phyloP scores from a whole-genome alignment of 2,797 vertebrate species.

The Astyanax mexicanus region DNA sequence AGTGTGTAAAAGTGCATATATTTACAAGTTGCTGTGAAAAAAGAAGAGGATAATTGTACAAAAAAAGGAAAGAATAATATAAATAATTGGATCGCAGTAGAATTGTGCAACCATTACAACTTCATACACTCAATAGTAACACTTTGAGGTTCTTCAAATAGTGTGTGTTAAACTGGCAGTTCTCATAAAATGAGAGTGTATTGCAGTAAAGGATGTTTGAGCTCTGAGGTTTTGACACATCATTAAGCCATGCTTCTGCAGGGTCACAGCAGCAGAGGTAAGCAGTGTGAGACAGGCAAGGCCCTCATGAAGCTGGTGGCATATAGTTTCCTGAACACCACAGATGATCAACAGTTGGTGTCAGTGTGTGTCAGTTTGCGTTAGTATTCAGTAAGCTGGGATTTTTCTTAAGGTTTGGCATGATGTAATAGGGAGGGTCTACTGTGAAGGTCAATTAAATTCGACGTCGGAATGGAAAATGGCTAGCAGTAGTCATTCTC shows the following conservation, averaged over 20 bases:
- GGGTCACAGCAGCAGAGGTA: conserved; percentile 7
- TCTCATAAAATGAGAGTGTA: no score
- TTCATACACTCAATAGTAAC: no score
- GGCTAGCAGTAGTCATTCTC: background rate
- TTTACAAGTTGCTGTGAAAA: no score
- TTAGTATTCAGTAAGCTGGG: background rate
- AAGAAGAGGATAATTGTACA: no score
- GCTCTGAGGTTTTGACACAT: conserved; percentile 50
- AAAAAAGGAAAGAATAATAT: no score
- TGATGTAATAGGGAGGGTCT: no score
- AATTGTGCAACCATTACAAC: no score
- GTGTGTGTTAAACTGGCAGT: no score
- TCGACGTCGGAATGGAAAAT: background rate
- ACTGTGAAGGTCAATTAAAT: no score
- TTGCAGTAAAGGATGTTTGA: conserved; percentile 3
- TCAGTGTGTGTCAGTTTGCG: background rate
- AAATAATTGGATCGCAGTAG: no score
- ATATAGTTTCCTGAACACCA: background rate
- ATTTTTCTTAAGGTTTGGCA: background rate
- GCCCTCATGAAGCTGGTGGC: background rate
- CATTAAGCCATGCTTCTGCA: conserved; percentile 14
- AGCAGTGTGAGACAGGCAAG: background rate
- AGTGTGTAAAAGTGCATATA: no score
- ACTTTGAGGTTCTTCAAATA: no score
- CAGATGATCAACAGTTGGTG: background rate